Conservation (phyloP, 2,888 invertebrate genomes). For the Troides helena region DNA sequence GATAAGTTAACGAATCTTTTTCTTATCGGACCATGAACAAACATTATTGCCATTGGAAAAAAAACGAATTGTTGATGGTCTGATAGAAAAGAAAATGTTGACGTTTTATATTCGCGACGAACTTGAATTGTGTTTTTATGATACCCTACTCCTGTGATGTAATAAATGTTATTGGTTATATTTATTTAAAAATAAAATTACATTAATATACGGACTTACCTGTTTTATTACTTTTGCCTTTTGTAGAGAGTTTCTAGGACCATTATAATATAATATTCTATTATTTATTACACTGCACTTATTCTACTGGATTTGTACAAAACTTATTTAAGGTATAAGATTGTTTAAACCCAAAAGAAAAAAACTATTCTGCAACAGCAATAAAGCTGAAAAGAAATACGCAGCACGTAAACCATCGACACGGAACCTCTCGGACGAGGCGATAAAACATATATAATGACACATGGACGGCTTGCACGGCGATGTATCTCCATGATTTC, state of each 20-base stretch:
- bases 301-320: too few species aligned
- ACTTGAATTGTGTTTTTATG: slow-evolving; percentile 72
- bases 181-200: slow-evolving; percentile 80
- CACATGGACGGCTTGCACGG: slow-evolving; percentile 23
- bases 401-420: slow-evolving; percentile 24
- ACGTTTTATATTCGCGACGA: slow-evolving; percentile 57
- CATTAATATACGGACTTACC: slow-evolving; percentile 67
- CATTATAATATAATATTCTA: neutral
- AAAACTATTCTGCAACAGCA: neutral
- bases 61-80: slow-evolving; percentile 44
- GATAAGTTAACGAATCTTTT: slow-evolving; percentile 50
- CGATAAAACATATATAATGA: slow-evolving; percentile 36
- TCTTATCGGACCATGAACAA: slow-evolving; percentile 42
- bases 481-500: slow-evolving; percentile 36
- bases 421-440: slow-evolving; percentile 30
- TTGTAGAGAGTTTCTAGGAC: neutral
- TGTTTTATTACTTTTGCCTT: slow-evolving; percentile 9
- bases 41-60: slow-evolving; percentile 17
- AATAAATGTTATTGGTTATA: slow-evolving; percentile 81
- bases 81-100: slow-evolving; percentile 35
- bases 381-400: slow-evolving; percentile 10
- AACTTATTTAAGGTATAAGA: too few species aligned
- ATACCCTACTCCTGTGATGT: slow-evolving; percentile 80
- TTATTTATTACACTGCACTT: too few species aligned
- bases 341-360: too few species aligned